Evolutionary conservation across 30 jellyfish, hydroid and myxozoan species (phyloP), one percentile per base, ranked within the genome.

Genomic region (Calvadosia cruxmelitensis): DNA sequence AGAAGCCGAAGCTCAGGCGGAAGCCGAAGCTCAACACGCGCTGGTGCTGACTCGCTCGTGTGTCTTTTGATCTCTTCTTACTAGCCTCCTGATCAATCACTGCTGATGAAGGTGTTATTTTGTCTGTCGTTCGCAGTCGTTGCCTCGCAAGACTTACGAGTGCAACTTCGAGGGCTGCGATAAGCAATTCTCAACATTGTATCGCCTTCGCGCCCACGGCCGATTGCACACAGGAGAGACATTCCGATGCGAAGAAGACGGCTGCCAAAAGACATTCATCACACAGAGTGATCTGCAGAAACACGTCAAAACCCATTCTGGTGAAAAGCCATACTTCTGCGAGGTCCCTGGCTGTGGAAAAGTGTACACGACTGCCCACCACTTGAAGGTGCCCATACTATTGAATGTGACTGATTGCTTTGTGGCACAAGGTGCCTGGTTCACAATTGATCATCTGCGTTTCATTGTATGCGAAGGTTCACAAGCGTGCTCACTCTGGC

Each of bases 341-440:
- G 95, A 82, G 24, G 77, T 81, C 48, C 94, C 77, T 2, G 81
- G 76, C 68, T 89, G 98, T 66, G 93, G 89, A 28, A 89, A 89
- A 73, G 98, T 84, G 32, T 89, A 89, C 53, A 77, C 98, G 50
- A 89, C 98, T 16, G 93, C 98, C 20, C 98, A 89, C 64, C 98
- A 89, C 63, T 64, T 89, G 33, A 89, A 89, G 85, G 98, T 89
- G 57, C 10, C 15, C 15, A 42, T 51, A 65, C 15, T 50, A 20
- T 3, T 2, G 3, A 33, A 53, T 33, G 10, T 49, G 35, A 13
- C 49, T 36, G 26, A 36, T 36, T 36, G 78, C 36, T 35, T 64
- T 3, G 64, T 64, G 7, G 65, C 26, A 48, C 29, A 25, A 27
- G 25, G 33, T 66, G 57, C 3, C 35, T 66, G 63, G 7, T 2